These are phyloP conservation scores for Drosophila obscura DNA, from an alignment of 1,140 invertebrate genomes.

Conservation along the genomic window DNA sequence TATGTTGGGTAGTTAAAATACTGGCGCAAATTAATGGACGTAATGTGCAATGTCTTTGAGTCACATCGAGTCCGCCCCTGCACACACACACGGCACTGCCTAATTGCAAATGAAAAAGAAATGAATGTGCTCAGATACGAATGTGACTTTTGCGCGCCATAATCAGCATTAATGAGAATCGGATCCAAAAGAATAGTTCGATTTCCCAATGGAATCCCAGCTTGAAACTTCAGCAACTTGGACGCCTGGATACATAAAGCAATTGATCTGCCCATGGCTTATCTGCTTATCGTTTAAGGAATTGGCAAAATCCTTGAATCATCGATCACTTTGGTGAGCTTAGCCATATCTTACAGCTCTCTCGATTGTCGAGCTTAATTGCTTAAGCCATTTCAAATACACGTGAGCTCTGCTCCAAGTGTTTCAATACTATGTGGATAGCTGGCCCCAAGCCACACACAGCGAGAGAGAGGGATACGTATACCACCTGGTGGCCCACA, in stretches of 20 bases:
- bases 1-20: constrained; percentile 68
- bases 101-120: constrained; percentile 10
- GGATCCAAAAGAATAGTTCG: too few species aligned
- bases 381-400: constrained; percentile 31
- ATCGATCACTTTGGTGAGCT: too few species aligned
- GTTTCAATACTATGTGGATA: not conserved
- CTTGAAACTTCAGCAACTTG: too few species aligned
- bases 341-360: not conserved
- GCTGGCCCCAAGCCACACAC: too few species aligned
- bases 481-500: not conserved
- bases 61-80: not conserved
- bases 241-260: too few species aligned
- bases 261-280: too few species aligned
- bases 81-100: not conserved
- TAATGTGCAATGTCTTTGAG: constrained; percentile 10
- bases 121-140: too few species aligned
- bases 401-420: constrained; percentile 17
- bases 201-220: too few species aligned
- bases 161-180: not conserved
- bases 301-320: not conserved
- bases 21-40: constrained; percentile 61
- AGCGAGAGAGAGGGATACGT: constrained; percentile 1
- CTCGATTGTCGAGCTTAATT: constrained; percentile 28
- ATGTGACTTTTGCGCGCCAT: too few species aligned
- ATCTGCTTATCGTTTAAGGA: too few species aligned